These are phyloP conservation scores for Dasypolia templi DNA, from an alignment of 2,888 invertebrate genomes.

Conservation along the genomic window DNA sequence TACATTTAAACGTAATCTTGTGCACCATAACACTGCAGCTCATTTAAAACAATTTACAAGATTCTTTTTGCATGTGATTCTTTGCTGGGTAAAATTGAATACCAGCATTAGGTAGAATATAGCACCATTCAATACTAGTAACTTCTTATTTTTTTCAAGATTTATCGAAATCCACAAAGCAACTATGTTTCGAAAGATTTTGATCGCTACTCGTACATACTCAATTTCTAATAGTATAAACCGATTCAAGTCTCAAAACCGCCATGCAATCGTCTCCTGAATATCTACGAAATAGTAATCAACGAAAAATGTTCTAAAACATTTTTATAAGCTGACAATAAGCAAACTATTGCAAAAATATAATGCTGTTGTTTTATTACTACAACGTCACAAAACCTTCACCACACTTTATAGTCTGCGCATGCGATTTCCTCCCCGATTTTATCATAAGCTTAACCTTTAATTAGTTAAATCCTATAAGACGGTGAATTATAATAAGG, in stretches of 20 bases:
- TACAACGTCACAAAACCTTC: slow-evolving; percentile 84
- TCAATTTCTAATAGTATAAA: slow-evolving; percentile 66
- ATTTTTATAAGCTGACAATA: slow-evolving; percentile 85
- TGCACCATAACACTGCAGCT: neutral
- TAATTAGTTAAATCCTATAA: slow-evolving; percentile 63
- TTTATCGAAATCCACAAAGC: slow-evolving; percentile 1
- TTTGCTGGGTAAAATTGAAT: neutral
- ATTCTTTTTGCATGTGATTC: neutral
- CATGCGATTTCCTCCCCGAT: slow-evolving; percentile 83
- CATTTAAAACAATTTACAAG: neutral
- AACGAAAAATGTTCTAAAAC: slow-evolving; percentile 83
- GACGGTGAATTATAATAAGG: slow-evolving; percentile 67
- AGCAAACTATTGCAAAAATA: slow-evolving; percentile 85
- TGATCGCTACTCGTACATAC: slow-evolving; percentile 70
- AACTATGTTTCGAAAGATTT: slow-evolving; percentile 47
- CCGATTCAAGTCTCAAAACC: slow-evolving; percentile 71
- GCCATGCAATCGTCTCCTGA: slow-evolving; percentile 80
- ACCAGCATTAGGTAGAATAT: slow-evolving; percentile 1
- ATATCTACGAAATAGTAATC: slow-evolving; percentile 81
- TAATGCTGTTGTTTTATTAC: slow-evolving; percentile 76
- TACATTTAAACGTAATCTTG: slow-evolving; percentile 11
- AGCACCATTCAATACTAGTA: neutral
- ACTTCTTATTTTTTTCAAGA: neutral
- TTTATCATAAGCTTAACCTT: slow-evolving; percentile 55
- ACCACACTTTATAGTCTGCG: slow-evolving; percentile 81